Base-by-base conservation (phyloP, 2,113 vertebrate species). In the Pungitius pungitius region DNA sequence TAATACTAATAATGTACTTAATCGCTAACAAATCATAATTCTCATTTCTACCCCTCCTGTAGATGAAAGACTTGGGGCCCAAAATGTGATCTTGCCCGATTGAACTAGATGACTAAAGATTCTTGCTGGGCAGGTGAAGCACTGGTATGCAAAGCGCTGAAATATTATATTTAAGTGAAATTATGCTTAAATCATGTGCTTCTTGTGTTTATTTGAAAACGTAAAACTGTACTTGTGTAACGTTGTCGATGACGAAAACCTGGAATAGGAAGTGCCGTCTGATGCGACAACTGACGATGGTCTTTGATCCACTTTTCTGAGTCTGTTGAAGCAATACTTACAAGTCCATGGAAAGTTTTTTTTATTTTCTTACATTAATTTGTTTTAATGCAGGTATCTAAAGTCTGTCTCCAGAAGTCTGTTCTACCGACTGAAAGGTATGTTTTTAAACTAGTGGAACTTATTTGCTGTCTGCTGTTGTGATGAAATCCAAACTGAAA, bases 191-290 rank as follows among this genome's bases (percentile, higher is more conserved):
- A 30, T 30, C 30, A 5, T 30, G 22, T 60, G 10, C 64, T 26
- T 49, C 10, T 6, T 35, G 66, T 60, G 40, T 33, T 39, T 73
- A 0, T 20, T 12, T 11, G 2, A 24, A 65, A 68, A 76, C 10
- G n/a, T 40, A 1, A n/a, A 17, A 7, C 18, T 3, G 3, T 18
- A 15, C 27, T 2, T 43, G n/a, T 54, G 40, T 9, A 8, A 30
- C 42, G 33, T 62, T 84, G 35, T 83, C 86, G 55, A 30, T 95
- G 95, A 96, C 94, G 95, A 97, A 85, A 95, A 86, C 86, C 65
- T 89, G 71, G 92, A 94, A 90, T 96, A 96, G 95, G 96, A 97
- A 97, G 96, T 96, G 95, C 96, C 94, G 91, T 96, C 96, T 84
- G 94, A 97, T 94, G 93, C 94, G 94, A 96, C 65, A 96, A 94